A percentile compares a stretch with the other conserved stretches of the same genome.
Conservation (phyloP, 2,888 invertebrate genomes). For the Dasysyrphus tricinctus region DNA sequence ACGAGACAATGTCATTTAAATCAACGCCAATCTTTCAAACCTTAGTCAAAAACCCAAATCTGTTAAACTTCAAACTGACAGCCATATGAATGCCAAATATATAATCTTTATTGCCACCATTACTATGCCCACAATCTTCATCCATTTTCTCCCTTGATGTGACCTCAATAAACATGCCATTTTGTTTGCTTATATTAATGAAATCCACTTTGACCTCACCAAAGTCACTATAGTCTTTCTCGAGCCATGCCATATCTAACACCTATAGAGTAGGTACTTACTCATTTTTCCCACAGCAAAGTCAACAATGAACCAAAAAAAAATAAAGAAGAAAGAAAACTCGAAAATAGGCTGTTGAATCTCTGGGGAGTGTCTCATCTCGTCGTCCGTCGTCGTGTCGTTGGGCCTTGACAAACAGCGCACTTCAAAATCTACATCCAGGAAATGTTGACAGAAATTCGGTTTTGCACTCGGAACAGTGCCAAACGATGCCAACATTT, state of each 20-base stretch:
- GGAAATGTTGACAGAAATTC: constrained; percentile 46
- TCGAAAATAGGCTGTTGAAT: constrained; percentile 46
- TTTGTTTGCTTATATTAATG: constrained; percentile 16
- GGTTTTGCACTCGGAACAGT: constrained; percentile 16
- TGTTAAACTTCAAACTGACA: background rate
- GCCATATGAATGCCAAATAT: background rate
- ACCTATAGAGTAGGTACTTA: constrained; percentile 6
- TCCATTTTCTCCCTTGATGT: background rate
- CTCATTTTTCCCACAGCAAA: constrained; percentile 36
- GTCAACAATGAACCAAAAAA: constrained; percentile 28
- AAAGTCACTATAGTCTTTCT: background rate
- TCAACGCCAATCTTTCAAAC: background rate
- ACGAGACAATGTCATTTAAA: too few relatives aligned
- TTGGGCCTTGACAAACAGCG: constrained; percentile 45
- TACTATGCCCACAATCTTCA: background rate
- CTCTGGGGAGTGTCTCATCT: constrained; percentile 47
- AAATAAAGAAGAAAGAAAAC: too few relatives aligned
- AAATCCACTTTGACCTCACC: constrained; percentile 23
- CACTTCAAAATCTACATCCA: constrained; percentile 45
- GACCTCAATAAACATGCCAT: constrained; percentile 2
- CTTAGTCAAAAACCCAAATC: background rate
- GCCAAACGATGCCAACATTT: constrained; percentile 13
- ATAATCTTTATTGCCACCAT: background rate
- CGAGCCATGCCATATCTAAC: background rate
- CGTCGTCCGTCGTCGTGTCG: constrained; percentile 43